Percentiles rank a stretch among this genome's conserved stretches.
phyloP scores from a whole-genome alignment of 2,888 invertebrate species.

The Eristalis intricaria region DNA sequence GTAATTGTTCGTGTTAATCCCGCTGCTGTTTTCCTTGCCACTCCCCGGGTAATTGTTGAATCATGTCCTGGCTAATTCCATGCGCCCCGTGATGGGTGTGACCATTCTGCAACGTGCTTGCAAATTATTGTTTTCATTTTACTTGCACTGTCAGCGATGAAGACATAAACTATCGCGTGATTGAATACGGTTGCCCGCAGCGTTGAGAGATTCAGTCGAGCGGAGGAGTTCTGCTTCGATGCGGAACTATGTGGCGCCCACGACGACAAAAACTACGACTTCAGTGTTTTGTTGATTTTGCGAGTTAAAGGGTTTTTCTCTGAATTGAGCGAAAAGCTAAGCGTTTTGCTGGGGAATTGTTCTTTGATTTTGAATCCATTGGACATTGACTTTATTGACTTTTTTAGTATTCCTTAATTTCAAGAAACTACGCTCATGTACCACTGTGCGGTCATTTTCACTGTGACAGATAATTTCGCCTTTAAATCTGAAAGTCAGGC shows the following conservation, averaged over 20 bases:
- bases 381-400: too few species aligned
- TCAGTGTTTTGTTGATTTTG: too few species aligned
- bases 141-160: background rate
- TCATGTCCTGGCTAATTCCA: background rate
- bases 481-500: too few species aligned
- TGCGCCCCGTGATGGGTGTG: background rate
- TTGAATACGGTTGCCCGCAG: background rate
- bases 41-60: background rate
- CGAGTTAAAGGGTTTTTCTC: too few species aligned
- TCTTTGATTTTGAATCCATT: too few species aligned
- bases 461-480: too few species aligned
- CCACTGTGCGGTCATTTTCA: too few species aligned
- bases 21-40: background rate
- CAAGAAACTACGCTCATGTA: too few species aligned
- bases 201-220: background rate
- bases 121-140: background rate
- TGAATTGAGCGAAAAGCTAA: too few species aligned
- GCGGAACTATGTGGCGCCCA: background rate
- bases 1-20: slow-evolving; percentile 6
- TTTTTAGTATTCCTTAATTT: too few species aligned
- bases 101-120: background rate
- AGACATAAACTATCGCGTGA: background rate
- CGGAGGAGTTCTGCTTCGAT: background rate
- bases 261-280: background rate
- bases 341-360: too few species aligned